These are phyloP conservation scores for Panopea generosa DNA, from an alignment of 2,888 invertebrate genomes.

Conservation along the genomic window DNA sequence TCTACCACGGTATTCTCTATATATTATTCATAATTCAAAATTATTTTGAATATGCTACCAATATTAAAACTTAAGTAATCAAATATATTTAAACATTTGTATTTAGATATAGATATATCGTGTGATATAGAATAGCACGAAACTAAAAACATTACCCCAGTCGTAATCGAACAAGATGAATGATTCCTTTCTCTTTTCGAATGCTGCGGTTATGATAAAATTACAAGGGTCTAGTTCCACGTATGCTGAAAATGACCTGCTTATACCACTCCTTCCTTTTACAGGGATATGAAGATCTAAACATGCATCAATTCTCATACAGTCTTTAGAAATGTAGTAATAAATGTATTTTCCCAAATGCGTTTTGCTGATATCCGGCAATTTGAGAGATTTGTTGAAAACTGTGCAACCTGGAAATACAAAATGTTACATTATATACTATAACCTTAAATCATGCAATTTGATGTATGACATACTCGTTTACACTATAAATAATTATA, in stretches of 20 bases:
- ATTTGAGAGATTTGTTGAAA: slow-evolving; percentile 29
- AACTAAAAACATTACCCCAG: slow-evolving; percentile 56
- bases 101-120: too few relatives aligned
- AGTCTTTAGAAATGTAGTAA: slow-evolving; percentile 62
- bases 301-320: slow-evolving; percentile 72
- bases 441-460: slow-evolving; percentile 14
- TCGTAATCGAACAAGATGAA: slow-evolving; percentile 63
- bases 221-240: slow-evolving; percentile 67
- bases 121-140: too few relatives aligned
- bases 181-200: slow-evolving; percentile 48
- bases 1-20: too few relatives aligned
- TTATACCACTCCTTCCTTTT: slow-evolving; percentile 18
- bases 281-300: slow-evolving; percentile 58
- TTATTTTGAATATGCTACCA: too few relatives aligned
- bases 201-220: slow-evolving; percentile 49
- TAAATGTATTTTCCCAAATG: slow-evolving; percentile 53
- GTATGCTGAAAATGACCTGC: slow-evolving; percentile 60
- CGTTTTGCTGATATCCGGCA: slow-evolving; percentile 49
- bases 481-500: too few relatives aligned
- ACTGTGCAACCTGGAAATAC: slow-evolving; percentile 43
- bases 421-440: background rate
- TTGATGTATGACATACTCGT: too few relatives aligned
- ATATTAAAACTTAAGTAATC: too few relatives aligned
- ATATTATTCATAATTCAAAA: too few relatives aligned
- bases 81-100: too few relatives aligned